Evolutionary conservation across 2,113 vertebrate genomes (phyloP).

Genomic region (Fulica atra): DNA sequence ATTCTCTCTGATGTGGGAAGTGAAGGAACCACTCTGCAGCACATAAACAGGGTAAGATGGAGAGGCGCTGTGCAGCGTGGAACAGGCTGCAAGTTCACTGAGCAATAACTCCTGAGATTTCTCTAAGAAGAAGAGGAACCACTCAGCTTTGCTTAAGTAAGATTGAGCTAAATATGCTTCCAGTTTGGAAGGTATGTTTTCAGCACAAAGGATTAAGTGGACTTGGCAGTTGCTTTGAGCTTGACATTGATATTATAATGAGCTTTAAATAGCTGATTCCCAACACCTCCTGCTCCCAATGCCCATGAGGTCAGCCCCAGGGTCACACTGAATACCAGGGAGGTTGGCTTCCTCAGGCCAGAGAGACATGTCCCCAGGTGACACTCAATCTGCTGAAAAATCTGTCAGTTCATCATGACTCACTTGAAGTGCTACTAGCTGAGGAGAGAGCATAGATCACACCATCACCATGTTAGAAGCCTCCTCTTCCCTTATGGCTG

Average conservation of each 20-base stretch:
- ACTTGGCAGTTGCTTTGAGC: constrained; percentile 20
- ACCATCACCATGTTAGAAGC: not conserved
- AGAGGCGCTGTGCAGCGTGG: not conserved
- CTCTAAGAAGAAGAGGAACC: not conserved
- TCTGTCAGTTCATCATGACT: not conserved
- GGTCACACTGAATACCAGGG: not conserved
- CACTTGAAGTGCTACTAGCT: not conserved
- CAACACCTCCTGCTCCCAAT: not conserved
- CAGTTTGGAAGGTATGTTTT: not conserved
- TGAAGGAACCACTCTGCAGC: not conserved
- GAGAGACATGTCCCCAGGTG: not conserved
- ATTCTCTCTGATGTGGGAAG: not conserved
- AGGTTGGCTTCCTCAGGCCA: not conserved
- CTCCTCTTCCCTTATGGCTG: not conserved
- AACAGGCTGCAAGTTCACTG: not conserved
- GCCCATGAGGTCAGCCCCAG: not conserved
- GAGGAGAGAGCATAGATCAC: not conserved
- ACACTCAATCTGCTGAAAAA: not conserved
- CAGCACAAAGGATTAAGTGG: not conserved
- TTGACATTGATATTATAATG: constrained; percentile 32
- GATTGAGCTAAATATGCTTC: not conserved
- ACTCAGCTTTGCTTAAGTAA: not conserved
- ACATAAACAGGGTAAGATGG: not conserved
- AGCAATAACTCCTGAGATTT: not conserved
- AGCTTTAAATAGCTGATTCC: constrained; percentile 34